These are phyloP conservation scores for Atrina japonica DNA, from an alignment of 2,888 invertebrate species.

Conservation along the genomic window DNA sequence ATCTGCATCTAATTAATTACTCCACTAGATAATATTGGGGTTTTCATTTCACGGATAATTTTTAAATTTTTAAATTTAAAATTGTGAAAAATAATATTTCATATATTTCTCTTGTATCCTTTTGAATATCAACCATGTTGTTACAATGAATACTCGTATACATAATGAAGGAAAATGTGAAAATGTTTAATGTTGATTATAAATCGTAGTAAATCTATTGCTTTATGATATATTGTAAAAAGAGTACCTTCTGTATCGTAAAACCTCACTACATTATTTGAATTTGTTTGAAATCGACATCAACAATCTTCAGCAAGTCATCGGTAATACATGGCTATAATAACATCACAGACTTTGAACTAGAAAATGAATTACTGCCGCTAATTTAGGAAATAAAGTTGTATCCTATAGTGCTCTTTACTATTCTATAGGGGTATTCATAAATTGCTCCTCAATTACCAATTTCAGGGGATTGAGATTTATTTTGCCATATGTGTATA, in stretches of 20 bases:
- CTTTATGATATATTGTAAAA: slow-evolving; percentile 50
- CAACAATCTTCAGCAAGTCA: slow-evolving; percentile 6
- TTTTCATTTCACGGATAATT: too few species aligned
- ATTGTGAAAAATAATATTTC: too few species aligned
- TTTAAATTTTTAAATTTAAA: too few species aligned
- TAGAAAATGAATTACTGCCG: slow-evolving; percentile 25
- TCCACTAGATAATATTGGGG: too few species aligned
- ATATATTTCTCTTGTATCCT: too few species aligned
- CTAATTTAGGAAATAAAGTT: slow-evolving; percentile 38
- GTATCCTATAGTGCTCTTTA: slow-evolving; percentile 20
- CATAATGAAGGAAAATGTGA: too few species aligned
- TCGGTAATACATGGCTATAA: slow-evolving; percentile 19
- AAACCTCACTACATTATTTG: slow-evolving; percentile 20
- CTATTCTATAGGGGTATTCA: too few species aligned
- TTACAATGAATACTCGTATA: too few species aligned
- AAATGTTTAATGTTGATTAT: slow-evolving; percentile 24
- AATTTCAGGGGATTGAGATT: slow-evolving; percentile 8
- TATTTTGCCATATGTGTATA: not conserved
- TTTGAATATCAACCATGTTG: too few species aligned
- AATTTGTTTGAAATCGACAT: slow-evolving; percentile 24
- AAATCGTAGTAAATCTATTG: slow-evolving; percentile 33
- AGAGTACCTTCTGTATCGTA: slow-evolving; percentile 27
- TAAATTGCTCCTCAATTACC: slow-evolving; percentile 4
- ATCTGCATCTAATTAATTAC: too few species aligned
- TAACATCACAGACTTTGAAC: slow-evolving; percentile 22